A percentile compares a stretch with the other conserved stretches of the same genome.
These are phyloP conservation scores for Rhynchotus rufescens DNA, from an alignment of 2,797 vertebrate species.

Conservation along the genomic window DNA sequence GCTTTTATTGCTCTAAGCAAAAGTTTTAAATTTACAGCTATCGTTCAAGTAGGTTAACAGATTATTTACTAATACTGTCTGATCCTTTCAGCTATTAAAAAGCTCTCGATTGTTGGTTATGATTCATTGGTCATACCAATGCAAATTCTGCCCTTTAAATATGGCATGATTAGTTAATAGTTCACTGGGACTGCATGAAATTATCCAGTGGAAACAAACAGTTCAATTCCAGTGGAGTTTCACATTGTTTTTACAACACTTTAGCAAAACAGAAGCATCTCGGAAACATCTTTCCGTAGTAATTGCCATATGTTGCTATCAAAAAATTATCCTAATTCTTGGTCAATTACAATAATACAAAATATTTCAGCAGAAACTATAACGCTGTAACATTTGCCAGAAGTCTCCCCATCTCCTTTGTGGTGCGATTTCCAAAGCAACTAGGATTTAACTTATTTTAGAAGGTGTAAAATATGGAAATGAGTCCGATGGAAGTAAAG, in stretches of 20 bases:
- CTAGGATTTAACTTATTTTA: background rate
- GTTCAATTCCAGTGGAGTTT: background rate
- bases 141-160: conserved; percentile 68
- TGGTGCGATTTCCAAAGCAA: background rate
- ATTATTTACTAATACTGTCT: background rate
- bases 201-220: background rate
- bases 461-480: conserved; percentile 20
- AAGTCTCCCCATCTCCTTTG: background rate
- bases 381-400: background rate
- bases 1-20: background rate
- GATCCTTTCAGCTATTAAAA: conserved; percentile 25
- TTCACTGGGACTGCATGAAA: conserved; percentile 24
- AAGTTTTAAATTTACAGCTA: background rate
- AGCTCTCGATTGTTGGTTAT: background rate
- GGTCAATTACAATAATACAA: background rate
- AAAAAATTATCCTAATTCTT: background rate
- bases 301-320: background rate
- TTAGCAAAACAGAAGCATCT: conserved; percentile 17
- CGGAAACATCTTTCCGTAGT: conserved; percentile 2
- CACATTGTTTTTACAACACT: conserved; percentile 14
- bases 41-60: background rate
- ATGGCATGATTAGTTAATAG: conserved; percentile 30
- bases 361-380: background rate
- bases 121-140: conserved; percentile 42
- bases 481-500: background rate